phyloP scores from a whole-genome alignment of 2,797 vertebrate species.

The Balearica regulorum region DNA sequence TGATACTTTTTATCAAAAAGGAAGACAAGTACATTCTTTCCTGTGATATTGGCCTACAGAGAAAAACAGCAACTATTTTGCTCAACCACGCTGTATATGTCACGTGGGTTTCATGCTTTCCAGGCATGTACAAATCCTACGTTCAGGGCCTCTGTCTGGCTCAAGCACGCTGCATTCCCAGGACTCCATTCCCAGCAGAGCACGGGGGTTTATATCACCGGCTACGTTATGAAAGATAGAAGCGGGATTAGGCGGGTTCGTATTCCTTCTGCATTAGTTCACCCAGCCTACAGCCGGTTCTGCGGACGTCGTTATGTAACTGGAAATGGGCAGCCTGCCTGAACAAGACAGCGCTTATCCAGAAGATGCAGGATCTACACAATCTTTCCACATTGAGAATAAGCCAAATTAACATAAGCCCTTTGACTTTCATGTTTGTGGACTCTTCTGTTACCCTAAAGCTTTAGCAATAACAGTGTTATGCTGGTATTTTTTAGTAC shows the following conservation, averaged over 20 bases:
- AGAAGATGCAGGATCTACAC: background rate
- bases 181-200: background rate
- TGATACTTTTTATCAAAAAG: background rate
- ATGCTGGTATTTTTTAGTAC: background rate
- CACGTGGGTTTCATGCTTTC: background rate
- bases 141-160: background rate
- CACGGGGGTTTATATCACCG: background rate
- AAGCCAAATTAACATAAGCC: background rate
- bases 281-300: background rate
- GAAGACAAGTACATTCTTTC: background rate
- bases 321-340: background rate
- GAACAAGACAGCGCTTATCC: background rate
- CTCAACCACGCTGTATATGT: background rate
- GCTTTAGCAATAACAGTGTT: background rate
- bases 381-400: background rate
- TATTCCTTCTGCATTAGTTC: background rate
- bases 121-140: background rate
- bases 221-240: background rate
- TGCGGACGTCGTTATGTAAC: background rate
- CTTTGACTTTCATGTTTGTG: background rate
- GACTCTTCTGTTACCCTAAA: background rate
- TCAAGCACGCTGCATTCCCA: background rate
- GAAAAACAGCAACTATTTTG: background rate
- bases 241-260: rapidly evolving
- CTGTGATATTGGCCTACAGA: background rate